Evolutionary conservation across 35 echinoderm and acorn worm species (phyloP), one percentile per base, ranked within the genome.

Genomic region (Lytechinus pictus): DNA sequence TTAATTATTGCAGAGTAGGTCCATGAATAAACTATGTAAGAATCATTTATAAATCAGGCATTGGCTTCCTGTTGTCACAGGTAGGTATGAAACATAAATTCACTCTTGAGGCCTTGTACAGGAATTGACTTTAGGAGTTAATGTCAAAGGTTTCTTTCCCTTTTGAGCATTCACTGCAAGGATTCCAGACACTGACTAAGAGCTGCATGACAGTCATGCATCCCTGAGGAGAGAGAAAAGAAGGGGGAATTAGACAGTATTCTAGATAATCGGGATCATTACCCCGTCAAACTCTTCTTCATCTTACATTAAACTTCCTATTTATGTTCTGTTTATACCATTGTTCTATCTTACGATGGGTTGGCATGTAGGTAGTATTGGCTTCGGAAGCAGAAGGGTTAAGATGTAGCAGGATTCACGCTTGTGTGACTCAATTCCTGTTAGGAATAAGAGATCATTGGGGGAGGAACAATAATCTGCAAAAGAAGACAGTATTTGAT

Each of bases 101-200:
- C 5, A 58, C 5, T 44, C 33, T 44, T 44, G 13, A 58, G 5
- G 56, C 56, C 13, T n/a, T 24, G 7, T 24, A 79, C 66, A 79
- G 21, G 66, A n/a, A 79, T 79, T 71, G 13, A 71, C 61, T 24
- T 71, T 24, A 21, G 5, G 19, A 71, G 61, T 71, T 71, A 13
- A 71, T 79, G 66, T 79, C 16, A 79, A 79, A 79, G 19, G 4
- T 79, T 79, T 79, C 6, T 79, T 14, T 79, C 66, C 66, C 3
- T 79, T 24, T 79, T 79, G 66, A 79, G 21, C 16, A 79, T 79
- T 71, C 19, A 24, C 19, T 2, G 66, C 66, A 24, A 3, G 66
- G n/a, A 79, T 79, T 24, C 66, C 66, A 79, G 66, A 79, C 66
- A 24, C 66, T 79, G 66, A 79, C 66, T 79, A 79, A 79, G 66